A percentile compares a stretch with the other conserved stretches of the same genome.
phyloP scores from a whole-genome alignment of 2,113 vertebrate species.

The Mastomys coucha region DNA sequence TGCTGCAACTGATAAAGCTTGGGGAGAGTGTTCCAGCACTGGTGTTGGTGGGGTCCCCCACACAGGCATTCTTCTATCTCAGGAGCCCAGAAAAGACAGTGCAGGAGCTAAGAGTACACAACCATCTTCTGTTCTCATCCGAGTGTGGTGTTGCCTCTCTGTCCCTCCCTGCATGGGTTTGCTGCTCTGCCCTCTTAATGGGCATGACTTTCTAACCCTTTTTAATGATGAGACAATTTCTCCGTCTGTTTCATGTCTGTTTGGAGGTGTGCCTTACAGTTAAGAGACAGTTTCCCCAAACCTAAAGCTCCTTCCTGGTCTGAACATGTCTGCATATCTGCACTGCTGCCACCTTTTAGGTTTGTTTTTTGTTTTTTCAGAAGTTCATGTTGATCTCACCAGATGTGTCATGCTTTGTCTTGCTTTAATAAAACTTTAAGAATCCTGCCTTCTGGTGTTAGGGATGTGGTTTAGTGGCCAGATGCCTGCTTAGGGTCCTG shows the following conservation, averaged over 20 bases:
- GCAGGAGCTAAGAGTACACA: not conserved
- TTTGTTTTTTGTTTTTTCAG: not conserved
- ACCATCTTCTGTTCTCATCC: not conserved
- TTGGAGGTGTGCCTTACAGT: not conserved
- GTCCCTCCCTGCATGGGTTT: not conserved
- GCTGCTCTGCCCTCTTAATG: not conserved
- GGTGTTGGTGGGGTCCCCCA: not conserved
- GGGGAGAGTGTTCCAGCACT: not conserved
- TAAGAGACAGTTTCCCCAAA: not conserved
- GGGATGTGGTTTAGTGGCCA: not conserved
- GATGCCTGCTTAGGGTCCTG: not conserved
- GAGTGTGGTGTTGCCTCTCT: fast-evolving
- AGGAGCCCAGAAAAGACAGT: not conserved
- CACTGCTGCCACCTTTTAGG: not conserved
- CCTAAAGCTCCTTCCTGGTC: not conserved
- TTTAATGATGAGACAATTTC: not conserved
- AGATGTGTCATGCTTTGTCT: not conserved
- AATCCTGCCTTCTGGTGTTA: not conserved
- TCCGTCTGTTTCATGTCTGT: not conserved
- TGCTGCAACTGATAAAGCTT: not conserved
- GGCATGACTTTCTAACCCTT: not conserved
- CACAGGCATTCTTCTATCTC: no score
- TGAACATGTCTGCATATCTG: not conserved
- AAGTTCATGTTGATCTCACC: not conserved
- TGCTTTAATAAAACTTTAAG: not conserved